Evolutionary conservation across 2,888 invertebrate genomes (phyloP).

Genomic region (Troides aeacus): DNA sequence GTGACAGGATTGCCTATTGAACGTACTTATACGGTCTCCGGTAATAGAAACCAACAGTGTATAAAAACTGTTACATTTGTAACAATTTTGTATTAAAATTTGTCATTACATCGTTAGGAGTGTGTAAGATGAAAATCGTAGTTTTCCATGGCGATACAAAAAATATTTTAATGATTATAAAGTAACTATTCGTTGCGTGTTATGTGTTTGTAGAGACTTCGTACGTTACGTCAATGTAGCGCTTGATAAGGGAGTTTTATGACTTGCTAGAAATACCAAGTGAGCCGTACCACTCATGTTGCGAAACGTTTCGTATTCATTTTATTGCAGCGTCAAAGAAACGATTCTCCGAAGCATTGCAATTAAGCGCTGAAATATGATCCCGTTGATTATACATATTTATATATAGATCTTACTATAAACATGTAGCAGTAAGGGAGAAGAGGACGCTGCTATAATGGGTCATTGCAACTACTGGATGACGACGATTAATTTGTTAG

Average conservation of each 20-base stretch:
- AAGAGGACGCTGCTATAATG: no score
- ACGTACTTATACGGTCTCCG: no score
- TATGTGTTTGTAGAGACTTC: background rate
- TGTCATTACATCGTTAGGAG: background rate
- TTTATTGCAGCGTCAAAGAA: background rate
- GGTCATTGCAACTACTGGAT: no score
- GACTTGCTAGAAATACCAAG: constrained; percentile 9
- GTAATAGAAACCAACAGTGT: no score
- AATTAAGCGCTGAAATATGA: background rate
- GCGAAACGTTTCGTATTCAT: background rate
- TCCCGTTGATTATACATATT: background rate
- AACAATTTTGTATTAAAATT: no score
- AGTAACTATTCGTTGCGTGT: background rate
- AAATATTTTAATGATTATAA: constrained; percentile 12
- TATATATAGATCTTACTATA: background rate
- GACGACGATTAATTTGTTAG: no score
- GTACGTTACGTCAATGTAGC: constrained; percentile 4
- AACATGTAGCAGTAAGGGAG: no score
- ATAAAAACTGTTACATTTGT: no score
- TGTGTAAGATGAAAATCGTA: background rate
- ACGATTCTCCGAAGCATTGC: background rate
- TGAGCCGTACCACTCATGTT: background rate
- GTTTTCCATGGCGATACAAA: constrained; percentile 10
- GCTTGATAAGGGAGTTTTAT: constrained; percentile 20
- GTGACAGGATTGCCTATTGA: no score